phyloP scores from a whole-genome alignment of 92 coral and sea anemone species.

The Paramuricea clavata region DNA sequence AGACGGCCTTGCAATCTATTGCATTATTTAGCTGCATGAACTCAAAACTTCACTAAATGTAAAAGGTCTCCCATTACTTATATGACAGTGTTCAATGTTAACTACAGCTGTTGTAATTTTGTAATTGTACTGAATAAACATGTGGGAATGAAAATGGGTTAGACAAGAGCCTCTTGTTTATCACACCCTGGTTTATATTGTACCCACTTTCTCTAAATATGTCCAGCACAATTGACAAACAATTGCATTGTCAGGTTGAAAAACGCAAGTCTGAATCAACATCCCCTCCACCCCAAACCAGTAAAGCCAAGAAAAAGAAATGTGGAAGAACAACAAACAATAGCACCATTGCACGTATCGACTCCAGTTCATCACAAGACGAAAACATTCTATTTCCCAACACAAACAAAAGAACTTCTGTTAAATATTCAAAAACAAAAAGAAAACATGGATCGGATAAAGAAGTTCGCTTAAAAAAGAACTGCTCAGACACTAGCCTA shows the following conservation, averaged over 20 bases:
- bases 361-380: not conserved
- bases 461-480: not conserved
- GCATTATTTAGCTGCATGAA: too few species aligned
- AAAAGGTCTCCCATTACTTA: too few species aligned
- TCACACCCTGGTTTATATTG: not conserved
- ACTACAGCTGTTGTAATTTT: too few species aligned
- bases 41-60: too few species aligned
- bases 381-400: not conserved
- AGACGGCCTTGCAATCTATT: too few species aligned
- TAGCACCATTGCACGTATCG: not conserved
- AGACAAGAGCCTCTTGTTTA: too few species aligned
- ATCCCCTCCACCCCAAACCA: not conserved
- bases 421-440: not conserved
- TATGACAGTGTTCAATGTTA: too few species aligned
- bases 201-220: not conserved
- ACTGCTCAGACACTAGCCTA: not conserved
- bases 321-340: not conserved
- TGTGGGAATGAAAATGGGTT: too few species aligned
- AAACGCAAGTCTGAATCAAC: constrained; percentile 17
- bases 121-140: too few species aligned
- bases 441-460: not conserved
- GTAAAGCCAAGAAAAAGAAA: not conserved
- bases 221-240: not conserved
- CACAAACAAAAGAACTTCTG: not conserved
- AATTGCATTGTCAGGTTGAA: not conserved